phyloP scores from a whole-genome alignment of 2,888 invertebrate species.

The Hetaerina titia region DNA sequence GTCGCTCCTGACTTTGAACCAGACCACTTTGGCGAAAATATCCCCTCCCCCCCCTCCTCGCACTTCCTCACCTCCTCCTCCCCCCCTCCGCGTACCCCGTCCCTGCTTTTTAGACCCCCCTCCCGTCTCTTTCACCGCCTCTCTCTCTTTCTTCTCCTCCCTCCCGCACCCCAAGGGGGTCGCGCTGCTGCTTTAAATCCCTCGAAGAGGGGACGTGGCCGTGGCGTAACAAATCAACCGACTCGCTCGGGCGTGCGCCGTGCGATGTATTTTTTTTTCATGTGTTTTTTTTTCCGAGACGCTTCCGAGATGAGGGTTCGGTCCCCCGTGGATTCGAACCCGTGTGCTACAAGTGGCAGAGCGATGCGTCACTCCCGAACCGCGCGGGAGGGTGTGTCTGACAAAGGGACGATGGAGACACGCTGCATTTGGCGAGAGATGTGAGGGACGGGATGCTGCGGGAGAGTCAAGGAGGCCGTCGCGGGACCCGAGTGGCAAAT shows the following conservation, averaged over 20 bases:
- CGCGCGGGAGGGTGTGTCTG: neutral
- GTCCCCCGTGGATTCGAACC: neutral
- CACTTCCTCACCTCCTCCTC: neutral
- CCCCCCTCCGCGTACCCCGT: neutral
- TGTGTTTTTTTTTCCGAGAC: neutral
- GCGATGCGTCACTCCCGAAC: neutral
- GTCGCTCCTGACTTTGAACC: slow-evolving; percentile 14
- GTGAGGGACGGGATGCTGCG: no score
- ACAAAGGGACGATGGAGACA: neutral
- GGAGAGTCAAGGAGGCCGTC: no score
- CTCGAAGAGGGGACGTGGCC: neutral
- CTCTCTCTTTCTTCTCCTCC: no score
- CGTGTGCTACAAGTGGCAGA: neutral
- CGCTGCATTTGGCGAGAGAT: no score
- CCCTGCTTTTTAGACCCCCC: neutral
- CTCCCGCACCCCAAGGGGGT: neutral
- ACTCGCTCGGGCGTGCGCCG: neutral
- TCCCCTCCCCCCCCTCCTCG: neutral
- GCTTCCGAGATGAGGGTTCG: neutral
- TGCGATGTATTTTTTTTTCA: neutral
- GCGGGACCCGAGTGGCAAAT: no score
- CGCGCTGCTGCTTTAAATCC: slow-evolving; percentile 1
- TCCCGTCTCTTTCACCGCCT: neutral
- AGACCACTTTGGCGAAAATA: slow-evolving; percentile 4
- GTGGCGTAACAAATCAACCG: slow-evolving; percentile 3